These are phyloP conservation scores for Drosophila mayaguana DNA, from an alignment of 2,888 invertebrate species.

Conservation along the genomic window DNA sequence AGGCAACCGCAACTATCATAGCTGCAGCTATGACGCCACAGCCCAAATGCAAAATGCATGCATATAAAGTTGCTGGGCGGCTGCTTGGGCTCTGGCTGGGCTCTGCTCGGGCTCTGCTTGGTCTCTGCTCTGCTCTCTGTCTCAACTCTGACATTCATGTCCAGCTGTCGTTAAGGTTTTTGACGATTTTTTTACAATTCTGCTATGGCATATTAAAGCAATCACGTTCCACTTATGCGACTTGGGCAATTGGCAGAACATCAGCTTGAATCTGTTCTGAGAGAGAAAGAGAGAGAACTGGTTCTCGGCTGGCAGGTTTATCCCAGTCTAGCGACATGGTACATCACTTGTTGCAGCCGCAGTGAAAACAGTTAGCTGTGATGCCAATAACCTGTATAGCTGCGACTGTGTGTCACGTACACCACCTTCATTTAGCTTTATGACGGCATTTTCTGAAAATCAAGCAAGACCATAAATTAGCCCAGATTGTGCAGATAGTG, in stretches of 20 bases:
- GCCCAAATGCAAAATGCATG: conserved; percentile 54
- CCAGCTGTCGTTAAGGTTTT: conserved; percentile 32
- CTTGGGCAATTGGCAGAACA: conserved; percentile 22
- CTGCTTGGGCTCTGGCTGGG: not conserved
- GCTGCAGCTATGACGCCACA: conserved; percentile 57
- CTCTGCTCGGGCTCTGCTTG: conserved; percentile 5
- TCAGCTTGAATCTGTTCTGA: conserved; percentile 35
- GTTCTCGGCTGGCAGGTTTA: conserved; percentile 53
- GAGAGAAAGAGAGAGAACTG: conserved; percentile 35
- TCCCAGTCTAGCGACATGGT: conserved; percentile 32
- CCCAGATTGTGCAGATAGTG: conserved; percentile 17
- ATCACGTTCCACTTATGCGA: conserved; percentile 31
- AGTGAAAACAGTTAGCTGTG: conserved; percentile 70
- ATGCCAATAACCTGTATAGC: conserved; percentile 67
- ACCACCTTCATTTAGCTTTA: not conserved
- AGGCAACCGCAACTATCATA: conserved; percentile 37
- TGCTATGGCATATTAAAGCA: conserved; percentile 18
- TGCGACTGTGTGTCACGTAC: conserved; percentile 2
- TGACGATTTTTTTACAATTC: conserved; percentile 24
- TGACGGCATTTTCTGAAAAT: not conserved
- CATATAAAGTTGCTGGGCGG: conserved; percentile 42
- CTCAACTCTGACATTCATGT: conserved; percentile 72
- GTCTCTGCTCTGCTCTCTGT: conserved; percentile 8
- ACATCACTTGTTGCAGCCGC: conserved; percentile 39
- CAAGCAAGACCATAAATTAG: conserved; percentile 10